Conservation (phyloP, 1,140 invertebrate genomes). For the Diorhabda elongata region DNA sequence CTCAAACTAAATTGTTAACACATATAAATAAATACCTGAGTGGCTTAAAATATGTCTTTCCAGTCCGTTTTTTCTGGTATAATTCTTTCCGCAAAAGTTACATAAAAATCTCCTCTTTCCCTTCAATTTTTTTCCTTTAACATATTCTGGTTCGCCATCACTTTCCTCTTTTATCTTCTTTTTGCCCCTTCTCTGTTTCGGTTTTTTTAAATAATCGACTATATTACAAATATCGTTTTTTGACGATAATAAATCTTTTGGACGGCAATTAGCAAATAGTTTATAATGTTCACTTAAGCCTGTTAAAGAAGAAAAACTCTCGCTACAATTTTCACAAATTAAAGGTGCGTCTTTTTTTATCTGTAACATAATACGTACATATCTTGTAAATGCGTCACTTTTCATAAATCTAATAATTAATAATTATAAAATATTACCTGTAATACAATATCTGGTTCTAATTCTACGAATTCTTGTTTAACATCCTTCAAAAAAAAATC, state of each 20-base stretch:
- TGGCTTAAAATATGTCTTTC: slow-evolving; percentile 40
- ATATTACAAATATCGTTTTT: slow-evolving; percentile 1
- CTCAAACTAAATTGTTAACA: background rate
- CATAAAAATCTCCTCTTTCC: slow-evolving; percentile 18
- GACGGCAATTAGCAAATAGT: slow-evolving; percentile 8
- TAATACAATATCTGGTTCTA: background rate
- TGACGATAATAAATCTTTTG: background rate
- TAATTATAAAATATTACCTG: background rate
- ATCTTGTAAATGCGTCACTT: too few relatives aligned
- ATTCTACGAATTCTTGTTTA: background rate
- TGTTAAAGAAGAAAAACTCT: slow-evolving; percentile 5
- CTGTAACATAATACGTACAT: background rate
- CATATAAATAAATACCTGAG: slow-evolving; percentile 36
- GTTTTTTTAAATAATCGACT: slow-evolving; percentile 12
- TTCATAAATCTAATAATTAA: too few relatives aligned
- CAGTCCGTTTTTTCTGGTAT: slow-evolving; percentile 20
- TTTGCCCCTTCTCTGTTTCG: slow-evolving; percentile 1
- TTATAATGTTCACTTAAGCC: slow-evolving; percentile 12
- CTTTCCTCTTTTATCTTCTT: slow-evolving; percentile 14
- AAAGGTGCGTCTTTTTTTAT: background rate
- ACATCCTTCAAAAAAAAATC: background rate
- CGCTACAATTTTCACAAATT: slow-evolving; percentile 14
- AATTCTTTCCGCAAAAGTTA: slow-evolving; percentile 23
- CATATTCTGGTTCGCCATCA: slow-evolving; percentile 16
- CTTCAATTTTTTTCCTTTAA: slow-evolving; percentile 10